Evolutionary conservation across 2,113 vertebrate species (phyloP).

Genomic region (Porphyrio hochstetteri): DNA sequence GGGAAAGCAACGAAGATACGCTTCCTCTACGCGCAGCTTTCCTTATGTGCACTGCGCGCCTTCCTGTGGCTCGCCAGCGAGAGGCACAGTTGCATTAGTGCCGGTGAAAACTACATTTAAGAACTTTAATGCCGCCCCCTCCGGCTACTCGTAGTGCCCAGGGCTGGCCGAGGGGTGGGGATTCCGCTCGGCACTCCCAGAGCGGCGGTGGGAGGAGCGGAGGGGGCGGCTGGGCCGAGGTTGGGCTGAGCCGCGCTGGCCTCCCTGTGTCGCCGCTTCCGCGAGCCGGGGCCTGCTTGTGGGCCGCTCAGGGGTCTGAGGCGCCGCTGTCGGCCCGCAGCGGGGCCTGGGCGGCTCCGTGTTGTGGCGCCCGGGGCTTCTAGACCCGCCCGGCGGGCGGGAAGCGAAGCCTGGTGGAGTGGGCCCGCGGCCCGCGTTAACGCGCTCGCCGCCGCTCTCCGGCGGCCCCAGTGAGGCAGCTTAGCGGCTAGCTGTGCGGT

Average conservation of each 20-base stretch:
- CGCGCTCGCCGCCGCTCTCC: too few species aligned
- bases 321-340: background rate
- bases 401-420: background rate
- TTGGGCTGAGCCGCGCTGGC: too few species aligned
- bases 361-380: background rate
- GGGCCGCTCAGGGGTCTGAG: background rate
- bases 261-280: too few species aligned
- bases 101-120: fast-evolving
- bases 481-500: fast-evolving
- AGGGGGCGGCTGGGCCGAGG: too few species aligned
- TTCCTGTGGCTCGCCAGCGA: fast-evolving
- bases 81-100: fast-evolving
- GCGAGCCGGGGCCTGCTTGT: too few species aligned
- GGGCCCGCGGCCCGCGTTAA: too few species aligned
- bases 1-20: background rate
- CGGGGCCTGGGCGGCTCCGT: background rate
- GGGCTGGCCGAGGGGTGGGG: background rate
- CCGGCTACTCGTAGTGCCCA: background rate
- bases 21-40: too few species aligned
- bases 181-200: background rate
- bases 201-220: background rate
- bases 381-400: fast-evolving
- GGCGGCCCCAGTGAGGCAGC: background rate
- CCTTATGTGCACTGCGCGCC: too few species aligned
- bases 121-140: background rate